Base-by-base conservation (phyloP, 2,888 invertebrate genomes). In the Idaea dimidiata region DNA sequence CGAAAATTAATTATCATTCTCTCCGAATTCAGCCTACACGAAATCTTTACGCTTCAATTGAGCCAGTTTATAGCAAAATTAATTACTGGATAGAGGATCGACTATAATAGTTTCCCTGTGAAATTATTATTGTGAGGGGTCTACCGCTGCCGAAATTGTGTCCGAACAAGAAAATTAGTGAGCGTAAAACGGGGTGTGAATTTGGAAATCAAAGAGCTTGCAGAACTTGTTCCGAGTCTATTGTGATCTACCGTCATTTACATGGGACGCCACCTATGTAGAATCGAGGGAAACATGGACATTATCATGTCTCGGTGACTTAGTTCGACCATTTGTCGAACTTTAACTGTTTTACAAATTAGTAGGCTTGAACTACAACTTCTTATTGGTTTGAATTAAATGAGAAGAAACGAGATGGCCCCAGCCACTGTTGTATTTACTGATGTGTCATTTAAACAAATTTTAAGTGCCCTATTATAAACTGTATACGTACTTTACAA, bases 151-250 rank as follows among this genome's bases (percentile, higher is more conserved):
- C 84, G 81, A 87, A 89, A 91, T 90, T 91, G 90, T 91, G 91
- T 89, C 91, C 91, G 91, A 90, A 89, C 90, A 91, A 92, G 91
- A 91, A 92, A 92, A 92, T 92, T 92, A 91, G 87, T 89, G 87
- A 89, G 91, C 91, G 91, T 91, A 88, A 91, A 91, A 87, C 89
- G 82, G 92, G 91, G 91, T 91, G 91, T 86, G 89, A 90, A 90
- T 90, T 89, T 87, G 86, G 82, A 84, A 91, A 90, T 88, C 90
- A 91, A 90, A 90, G 90, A 89, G 89, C 81, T 78, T 79, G 77
- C 77, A 76, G 82, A 84, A 89, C 83, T 89, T 86, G 84, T 87
- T 82, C 81, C 69, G 75, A 78, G 82, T 81, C 83, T 76, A 90
- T 89, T 91, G 90, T 90, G 83, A 81, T 75, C 78, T 78, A 75